phyloP scores from a whole-genome alignment of 2,797 vertebrate species.

The Trematomus bernacchii region DNA sequence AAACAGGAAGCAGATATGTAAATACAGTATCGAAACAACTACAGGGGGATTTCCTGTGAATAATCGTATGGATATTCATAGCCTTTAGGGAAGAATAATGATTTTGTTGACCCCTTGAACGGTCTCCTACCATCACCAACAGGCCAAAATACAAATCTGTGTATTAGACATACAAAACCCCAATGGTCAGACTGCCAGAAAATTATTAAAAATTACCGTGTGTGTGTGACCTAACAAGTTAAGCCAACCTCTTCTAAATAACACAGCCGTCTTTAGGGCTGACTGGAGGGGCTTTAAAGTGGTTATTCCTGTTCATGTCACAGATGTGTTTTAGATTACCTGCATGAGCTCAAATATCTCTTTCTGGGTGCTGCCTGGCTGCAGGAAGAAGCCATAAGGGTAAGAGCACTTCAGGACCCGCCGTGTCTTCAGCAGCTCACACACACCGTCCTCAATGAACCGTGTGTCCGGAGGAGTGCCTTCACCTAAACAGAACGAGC shows the following conservation, averaged over 20 bases:
- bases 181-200: background rate
- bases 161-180: background rate
- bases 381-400: constrained; percentile 98
- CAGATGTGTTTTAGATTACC: constrained; percentile 81
- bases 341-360: constrained; percentile 99
- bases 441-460: constrained; percentile 99
- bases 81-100: background rate
- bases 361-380: constrained; percentile 99
- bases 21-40: background rate
- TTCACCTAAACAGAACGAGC: constrained; percentile 87
- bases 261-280: background rate
- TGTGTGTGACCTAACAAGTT: constrained; percentile 10
- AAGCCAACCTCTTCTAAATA: constrained; percentile 3
- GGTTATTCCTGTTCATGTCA: background rate
- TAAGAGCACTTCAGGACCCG: constrained; percentile 99
- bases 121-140: background rate
- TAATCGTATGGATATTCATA: background rate
- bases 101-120: background rate
- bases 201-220: background rate
- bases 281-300: background rate
- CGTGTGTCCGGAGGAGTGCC: constrained; percentile 95
- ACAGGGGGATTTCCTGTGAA: background rate
- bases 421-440: constrained; percentile 97
- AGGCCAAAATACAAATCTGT: background rate
- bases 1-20: background rate